Base-by-base conservation (phyloP, 2,888 invertebrate species). In the Dryococelus australis region DNA sequence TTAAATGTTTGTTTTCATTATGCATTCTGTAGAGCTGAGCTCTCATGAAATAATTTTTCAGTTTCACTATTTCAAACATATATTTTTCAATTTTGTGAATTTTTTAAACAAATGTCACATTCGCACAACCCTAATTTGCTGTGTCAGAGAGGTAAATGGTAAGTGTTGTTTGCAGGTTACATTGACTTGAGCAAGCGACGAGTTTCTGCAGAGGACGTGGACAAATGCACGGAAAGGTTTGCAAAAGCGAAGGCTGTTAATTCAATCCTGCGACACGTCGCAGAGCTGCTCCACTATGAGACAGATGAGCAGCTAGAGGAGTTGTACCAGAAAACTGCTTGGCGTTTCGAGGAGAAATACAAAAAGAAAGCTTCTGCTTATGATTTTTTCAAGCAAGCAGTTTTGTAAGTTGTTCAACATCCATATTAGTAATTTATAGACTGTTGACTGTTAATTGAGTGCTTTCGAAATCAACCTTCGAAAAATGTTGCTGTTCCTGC, bases 121-220 rank as follows among this genome's bases (percentile, higher is more conserved):
- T 4, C 35, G 35, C 35, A 35, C 35, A 35, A 35, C 35, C 35
- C 35, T 35, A 35, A 4, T 35, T 35, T 35, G 35, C 35, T 35
- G 35, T 47, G 47, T 47, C 47, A 6, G 65, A n/a, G 20, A 65
- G n/a, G 6, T n/a, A n/a, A 65, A n/a, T 65, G 20, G 8, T 51
- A 20, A 8, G 51, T n/a, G 5, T 24, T 83, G 28, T 20, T 35
- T 6, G 13, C 92, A 97, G 97, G 98, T 91, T 99, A 99, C 93
- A 99, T 99, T 92, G 99, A 99, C 95, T 95, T 99, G 91, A 99
- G 99, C 89, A 99, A 99, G 93, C 95, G 99, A 92, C 96, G 99
- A 93, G 99, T 99, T 0, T 99, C 99, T 0, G 96, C 98, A 0
- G 99, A 99, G 93, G 99, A 99, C 93, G 97, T 99, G 88, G 97